A percentile compares a stretch with the other conserved stretches of the same genome.
Evolutionary conservation across 1,140 invertebrate species (phyloP).

Genomic region (Orchestia grillus): DNA sequence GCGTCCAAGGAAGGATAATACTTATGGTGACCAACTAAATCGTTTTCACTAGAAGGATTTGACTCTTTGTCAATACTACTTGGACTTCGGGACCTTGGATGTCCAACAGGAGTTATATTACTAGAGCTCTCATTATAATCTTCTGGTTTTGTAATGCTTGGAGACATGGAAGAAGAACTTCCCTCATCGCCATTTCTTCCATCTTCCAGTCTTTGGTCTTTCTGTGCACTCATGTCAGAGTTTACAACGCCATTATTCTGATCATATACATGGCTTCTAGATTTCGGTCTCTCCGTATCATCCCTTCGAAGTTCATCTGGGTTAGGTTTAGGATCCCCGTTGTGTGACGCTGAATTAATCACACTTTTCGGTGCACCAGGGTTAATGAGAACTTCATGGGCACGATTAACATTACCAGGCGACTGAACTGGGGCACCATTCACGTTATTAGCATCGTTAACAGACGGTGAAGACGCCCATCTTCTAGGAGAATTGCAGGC

Average conservation of each 20-base stretch:
- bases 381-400: neutral
- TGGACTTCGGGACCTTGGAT: neutral
- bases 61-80: neutral
- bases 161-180: neutral
- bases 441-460: neutral
- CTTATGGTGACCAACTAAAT: neutral
- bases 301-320: neutral
- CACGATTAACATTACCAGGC: neutral
- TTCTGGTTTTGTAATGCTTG: neutral
- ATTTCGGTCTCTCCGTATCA: neutral
- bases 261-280: neutral
- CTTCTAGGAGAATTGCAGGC: neutral
- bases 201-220: neutral
- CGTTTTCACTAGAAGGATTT: neutral
- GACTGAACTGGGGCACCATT: neutral
- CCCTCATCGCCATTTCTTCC: neutral
- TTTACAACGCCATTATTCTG: neutral
- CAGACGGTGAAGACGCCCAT: neutral
- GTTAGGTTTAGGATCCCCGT: neutral
- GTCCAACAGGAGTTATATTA: neutral
- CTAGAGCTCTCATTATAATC: neutral
- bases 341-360: neutral
- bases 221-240: neutral
- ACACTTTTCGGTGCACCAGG: neutral
- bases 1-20: slow-evolving; percentile 3